A percentile compares a stretch with the other conserved stretches of the same genome.
phyloP scores from a whole-genome alignment of 2,113 vertebrate species.

The Phyllostomus discolor region DNA sequence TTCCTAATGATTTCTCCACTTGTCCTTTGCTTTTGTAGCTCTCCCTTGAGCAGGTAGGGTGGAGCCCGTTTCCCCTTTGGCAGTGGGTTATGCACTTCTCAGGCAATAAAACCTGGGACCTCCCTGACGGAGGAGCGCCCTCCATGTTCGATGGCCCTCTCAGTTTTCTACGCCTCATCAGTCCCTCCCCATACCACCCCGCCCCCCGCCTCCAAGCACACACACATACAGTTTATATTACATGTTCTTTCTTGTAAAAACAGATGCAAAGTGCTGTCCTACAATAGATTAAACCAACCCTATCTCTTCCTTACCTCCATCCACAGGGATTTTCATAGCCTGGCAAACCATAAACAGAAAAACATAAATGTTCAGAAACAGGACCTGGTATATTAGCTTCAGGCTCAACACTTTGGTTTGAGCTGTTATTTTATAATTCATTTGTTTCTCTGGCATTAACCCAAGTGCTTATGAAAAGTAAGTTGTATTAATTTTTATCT shows the following conservation, averaged over 20 bases:
- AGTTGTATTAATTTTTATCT: slow-evolving; percentile 69
- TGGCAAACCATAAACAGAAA: slow-evolving; percentile 13
- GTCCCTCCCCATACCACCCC: neutral
- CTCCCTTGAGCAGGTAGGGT: slow-evolving; percentile 24
- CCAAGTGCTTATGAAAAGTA: slow-evolving; percentile 68
- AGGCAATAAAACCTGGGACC: slow-evolving; percentile 63
- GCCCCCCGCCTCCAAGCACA: neutral
- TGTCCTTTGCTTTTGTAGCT: slow-evolving; percentile 7
- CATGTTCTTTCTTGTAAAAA: slow-evolving; percentile 53
- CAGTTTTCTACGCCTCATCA: slow-evolving; percentile 16
- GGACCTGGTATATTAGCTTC: neutral
- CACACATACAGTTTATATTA: slow-evolving; percentile 22
- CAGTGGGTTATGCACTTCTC: slow-evolving; percentile 34
- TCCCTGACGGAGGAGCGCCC: slow-evolving; percentile 38
- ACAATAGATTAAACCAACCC: neutral
- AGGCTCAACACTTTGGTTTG: slow-evolving; percentile 50
- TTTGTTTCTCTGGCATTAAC: slow-evolving; percentile 72
- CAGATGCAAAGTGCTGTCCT: slow-evolving; percentile 17
- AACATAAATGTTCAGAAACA: neutral
- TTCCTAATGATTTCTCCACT: slow-evolving; percentile 49
- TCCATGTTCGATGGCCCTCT: neutral
- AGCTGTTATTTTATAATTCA: slow-evolving; percentile 52
- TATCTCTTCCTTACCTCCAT: neutral
- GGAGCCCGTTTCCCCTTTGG: slow-evolving; percentile 35
- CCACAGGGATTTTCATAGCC: neutral